phyloP scores from a whole-genome alignment of 2,888 invertebrate genomes.

The Nephrotoma flavescens region DNA sequence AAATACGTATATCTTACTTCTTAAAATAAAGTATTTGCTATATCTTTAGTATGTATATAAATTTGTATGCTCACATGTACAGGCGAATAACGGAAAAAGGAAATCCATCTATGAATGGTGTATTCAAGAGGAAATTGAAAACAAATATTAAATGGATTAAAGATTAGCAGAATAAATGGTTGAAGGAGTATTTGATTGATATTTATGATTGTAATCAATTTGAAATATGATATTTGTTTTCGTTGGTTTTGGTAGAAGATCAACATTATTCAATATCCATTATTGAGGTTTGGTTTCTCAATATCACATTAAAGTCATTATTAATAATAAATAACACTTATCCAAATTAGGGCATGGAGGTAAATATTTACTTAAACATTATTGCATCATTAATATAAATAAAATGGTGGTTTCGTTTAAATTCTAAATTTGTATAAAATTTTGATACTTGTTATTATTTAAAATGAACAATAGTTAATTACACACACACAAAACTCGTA shows the following conservation, averaged over 20 bases:
- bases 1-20: not conserved
- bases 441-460: no score
- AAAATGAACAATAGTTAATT: no score
- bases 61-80: not conserved
- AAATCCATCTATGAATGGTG: not conserved
- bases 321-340: no score
- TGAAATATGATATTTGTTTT: not conserved
- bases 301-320: no score
- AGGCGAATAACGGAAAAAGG: not conserved
- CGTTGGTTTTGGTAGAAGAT: not conserved
- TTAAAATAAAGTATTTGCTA: not conserved
- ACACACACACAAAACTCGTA: no score
- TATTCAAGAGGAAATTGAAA: not conserved
- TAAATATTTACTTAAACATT: no score
- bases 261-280: not conserved
- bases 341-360: no score
- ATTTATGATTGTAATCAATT: constrained; percentile 1
- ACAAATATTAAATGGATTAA: not conserved
- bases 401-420: no score
- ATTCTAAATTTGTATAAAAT: no score
- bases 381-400: no score
- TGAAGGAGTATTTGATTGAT: not conserved
- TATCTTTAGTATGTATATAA: not conserved
- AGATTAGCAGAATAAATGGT: not conserved
- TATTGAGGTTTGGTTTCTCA: not conserved